These are phyloP conservation scores for Amphiprion percula DNA, from an alignment of 2,113 vertebrate genomes.

Conservation along the genomic window DNA sequence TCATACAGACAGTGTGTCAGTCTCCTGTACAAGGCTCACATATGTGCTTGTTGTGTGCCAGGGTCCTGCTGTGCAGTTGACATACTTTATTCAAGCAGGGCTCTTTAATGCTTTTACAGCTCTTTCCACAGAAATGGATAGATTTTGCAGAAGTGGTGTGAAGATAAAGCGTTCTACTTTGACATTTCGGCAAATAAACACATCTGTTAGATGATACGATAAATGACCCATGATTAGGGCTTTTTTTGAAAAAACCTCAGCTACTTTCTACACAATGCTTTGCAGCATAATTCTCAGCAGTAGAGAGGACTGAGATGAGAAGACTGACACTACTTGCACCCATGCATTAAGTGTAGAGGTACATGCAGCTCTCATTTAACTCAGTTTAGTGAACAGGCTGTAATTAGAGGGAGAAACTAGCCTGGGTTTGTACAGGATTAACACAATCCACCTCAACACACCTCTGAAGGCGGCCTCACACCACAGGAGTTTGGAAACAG, in stretches of 20 bases:
- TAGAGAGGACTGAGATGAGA: neutral
- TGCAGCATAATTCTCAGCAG: too few species aligned
- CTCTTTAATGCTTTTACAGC: conserved; percentile 24
- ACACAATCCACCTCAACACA: neutral
- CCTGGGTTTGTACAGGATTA: neutral
- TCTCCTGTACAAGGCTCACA: conserved; percentile 43
- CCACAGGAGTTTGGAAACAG: too few species aligned
- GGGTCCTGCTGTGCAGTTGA: conserved; percentile 28
- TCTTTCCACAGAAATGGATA: neutral
- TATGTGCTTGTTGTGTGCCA: conserved; percentile 38
- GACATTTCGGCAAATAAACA: conserved; percentile 13
- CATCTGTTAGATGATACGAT: too few species aligned
- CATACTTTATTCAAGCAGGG: conserved; percentile 22
- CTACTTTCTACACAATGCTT: too few species aligned
- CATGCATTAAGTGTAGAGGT: neutral
- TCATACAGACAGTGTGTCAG: conserved; percentile 39
- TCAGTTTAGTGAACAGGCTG: neutral
- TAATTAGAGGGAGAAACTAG: neutral
- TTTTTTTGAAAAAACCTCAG: too few species aligned
- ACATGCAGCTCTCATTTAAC: neutral
- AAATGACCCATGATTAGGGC: too few species aligned
- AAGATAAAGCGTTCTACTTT: conserved; percentile 8
- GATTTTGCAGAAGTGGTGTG: neutral
- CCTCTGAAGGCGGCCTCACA: too few species aligned
- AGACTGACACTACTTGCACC: neutral